Evolutionary conservation across 2,113 vertebrate species (phyloP), one percentile per base, ranked within the genome.

Genomic region (Thinocorus orbignyianus): DNA sequence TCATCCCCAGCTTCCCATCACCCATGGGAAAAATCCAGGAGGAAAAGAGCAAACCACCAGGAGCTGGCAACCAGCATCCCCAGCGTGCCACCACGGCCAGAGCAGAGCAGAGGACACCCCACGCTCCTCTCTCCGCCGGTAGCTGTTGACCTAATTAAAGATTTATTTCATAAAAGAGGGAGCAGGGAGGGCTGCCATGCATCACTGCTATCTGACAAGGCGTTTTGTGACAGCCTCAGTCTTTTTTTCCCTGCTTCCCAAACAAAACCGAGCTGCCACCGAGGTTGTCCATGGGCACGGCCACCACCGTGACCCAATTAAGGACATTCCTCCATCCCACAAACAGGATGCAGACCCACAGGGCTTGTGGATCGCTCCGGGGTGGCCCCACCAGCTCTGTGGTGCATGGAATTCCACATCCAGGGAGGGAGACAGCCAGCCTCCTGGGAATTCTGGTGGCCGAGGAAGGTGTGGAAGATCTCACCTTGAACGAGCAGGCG

Each of bases 401-500:
- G 8, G 11, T 28, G 65, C 17, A 1, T 0, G 8, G 70, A 72
- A 20, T 13, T 41, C 1, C 11, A 9, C 44, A 25, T 37, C 39
- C 17, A 0, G 4, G 11, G 11, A 0, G 4, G 11, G 11, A 64
- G 9, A 24, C 31, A 31, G 30, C 11, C 52, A 61, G 46, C 17
- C 20, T 31, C n/a, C 11, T 4, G 6, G 62, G 48, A n/a, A 23
- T 15, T 33, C 33, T 31, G 16, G 17, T 0, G 2, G 82, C 14
- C 1, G 0, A 57, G 37, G 81, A 52, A 8, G 11, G n/a, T 24
- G 13, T 9, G 25, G 25, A 9, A 64, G 30, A 7, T 22, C 61
- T 97, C 85, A 99, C 99, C 99, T 99, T 99, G 99, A 46, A 99
- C 99, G 24, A 99, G 98, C 97, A 99, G 98, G 88, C 99, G 99